Evolutionary conservation across 2,797 vertebrate genomes (phyloP).

Genomic region (Novumbra hubbsi): DNA sequence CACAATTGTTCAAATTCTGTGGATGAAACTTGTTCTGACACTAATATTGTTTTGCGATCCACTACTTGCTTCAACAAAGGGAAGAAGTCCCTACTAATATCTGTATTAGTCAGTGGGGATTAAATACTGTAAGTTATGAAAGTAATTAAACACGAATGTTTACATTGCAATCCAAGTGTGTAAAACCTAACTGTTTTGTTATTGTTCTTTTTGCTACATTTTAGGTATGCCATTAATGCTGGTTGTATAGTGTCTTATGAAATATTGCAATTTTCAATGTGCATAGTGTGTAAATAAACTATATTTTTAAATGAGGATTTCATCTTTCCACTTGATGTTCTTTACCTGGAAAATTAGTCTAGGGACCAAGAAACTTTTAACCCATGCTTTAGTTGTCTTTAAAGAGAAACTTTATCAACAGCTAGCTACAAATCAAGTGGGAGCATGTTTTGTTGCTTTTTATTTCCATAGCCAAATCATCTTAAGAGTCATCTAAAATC

Average conservation of each 20-base stretch:
- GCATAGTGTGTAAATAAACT: slow-evolving; percentile 65
- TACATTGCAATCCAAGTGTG: slow-evolving; percentile 66
- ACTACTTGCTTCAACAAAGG: slow-evolving; percentile 40
- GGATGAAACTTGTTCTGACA: neutral
- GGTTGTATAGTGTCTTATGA: slow-evolving; percentile 59
- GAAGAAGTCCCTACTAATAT: slow-evolving; percentile 20
- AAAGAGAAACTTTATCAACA: no score
- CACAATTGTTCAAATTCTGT: neutral
- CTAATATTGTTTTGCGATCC: slow-evolving; percentile 15
- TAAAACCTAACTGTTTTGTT: slow-evolving; percentile 53
- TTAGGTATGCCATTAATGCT: slow-evolving; percentile 57
- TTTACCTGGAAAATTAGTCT: no score
- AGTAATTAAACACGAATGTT: slow-evolving; percentile 64
- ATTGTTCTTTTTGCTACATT: slow-evolving; percentile 32
- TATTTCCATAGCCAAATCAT: no score
- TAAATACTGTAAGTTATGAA: slow-evolving; percentile 56
- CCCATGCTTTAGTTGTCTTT: no score
- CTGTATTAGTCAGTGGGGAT: slow-evolving; percentile 21
- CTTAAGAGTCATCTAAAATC: no score
- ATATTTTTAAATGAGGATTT: slow-evolving; percentile 33
- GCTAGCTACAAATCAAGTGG: no score
- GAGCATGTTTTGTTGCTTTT: no score
- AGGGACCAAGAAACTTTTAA: no score
- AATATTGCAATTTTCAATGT: slow-evolving; percentile 57
- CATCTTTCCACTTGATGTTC: no score